Base-by-base conservation (phyloP, 1,140 invertebrate species). In the Macrocentrus cingulum region DNA sequence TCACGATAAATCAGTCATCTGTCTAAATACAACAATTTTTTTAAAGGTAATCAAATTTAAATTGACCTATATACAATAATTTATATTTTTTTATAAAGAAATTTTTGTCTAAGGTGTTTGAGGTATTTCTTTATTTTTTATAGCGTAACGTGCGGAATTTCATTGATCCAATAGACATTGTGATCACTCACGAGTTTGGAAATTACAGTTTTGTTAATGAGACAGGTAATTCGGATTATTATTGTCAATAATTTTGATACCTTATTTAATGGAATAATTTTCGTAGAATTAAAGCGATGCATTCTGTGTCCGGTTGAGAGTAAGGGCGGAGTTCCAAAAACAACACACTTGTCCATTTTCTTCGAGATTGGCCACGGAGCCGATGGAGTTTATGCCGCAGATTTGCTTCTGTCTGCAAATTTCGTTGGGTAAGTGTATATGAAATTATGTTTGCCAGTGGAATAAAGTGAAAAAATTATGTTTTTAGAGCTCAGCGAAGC, bases 361-460 rank as follows among this genome's bases (percentile, higher is more conserved):
- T 82, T 65, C 65, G 71, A 68, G 62, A 80, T 46, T 64, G 79
- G 15, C 64, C 77, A 77, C 56, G 75, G 78, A 9, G 64, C 65
- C 13, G 74, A 75, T 13, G 71, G 71, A 37, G 61, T 80, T 9
- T 82, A 80, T 22, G 68, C 71, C 15, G 74, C 79, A 1, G 72
- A 76, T 22, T 66, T 81, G 59, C 66, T 71, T 5, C 53, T 70
- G 1, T 36, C 46, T 15, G 61, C 65, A 3, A 62, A 39, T 32
- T 61, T 25, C 2, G 13, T 9, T 60, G 68, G 37, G 32, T 67
- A 13, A 36, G 44, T 16, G 51, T 46, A 7, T 23, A 45, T 48
- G 36, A 25, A 41, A n/a, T n/a, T n/a, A n/a, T n/a, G n/a, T n/a
- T n/a, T n/a, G n/a, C n/a, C n/a, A n/a, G n/a, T n/a, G n/a, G n/a